These are phyloP conservation scores for Podotricha telesiphe DNA, from an alignment of 2,888 invertebrate species.

Conservation along the genomic window DNA sequence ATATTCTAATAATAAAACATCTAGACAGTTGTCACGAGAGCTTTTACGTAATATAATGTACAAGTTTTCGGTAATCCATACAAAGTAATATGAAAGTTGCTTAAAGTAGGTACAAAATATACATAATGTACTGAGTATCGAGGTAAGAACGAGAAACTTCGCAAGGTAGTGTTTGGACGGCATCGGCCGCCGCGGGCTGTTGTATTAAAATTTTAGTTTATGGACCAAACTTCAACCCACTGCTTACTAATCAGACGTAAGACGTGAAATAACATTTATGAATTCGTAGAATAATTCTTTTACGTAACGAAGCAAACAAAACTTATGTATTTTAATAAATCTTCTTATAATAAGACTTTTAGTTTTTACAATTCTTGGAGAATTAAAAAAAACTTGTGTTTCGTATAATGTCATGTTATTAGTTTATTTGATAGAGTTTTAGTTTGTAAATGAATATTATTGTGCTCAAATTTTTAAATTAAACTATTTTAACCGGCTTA, in stretches of 20 bases:
- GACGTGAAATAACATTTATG: constrained; percentile 5
- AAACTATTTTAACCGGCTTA: no score
- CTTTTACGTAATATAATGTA: background rate
- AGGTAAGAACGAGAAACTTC: background rate
- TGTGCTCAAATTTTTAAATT: no score
- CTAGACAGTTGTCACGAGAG: background rate
- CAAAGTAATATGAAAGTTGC: background rate
- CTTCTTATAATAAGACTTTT: no score
- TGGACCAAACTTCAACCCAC: background rate
- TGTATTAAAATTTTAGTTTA: constrained; percentile 8
- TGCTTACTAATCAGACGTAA: background rate
- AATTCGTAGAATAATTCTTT: background rate
- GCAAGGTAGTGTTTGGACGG: background rate
- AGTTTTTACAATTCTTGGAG: no score
- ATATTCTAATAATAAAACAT: no score
- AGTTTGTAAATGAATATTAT: no score
- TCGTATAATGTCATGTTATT: no score
- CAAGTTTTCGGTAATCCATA: background rate
- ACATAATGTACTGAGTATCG: constrained; percentile 8
- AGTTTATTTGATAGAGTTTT: no score
- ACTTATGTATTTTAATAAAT: no score
- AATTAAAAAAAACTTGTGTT: no score
- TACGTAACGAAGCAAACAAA: no score
- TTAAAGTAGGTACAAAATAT: constrained; percentile 5
- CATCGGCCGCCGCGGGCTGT: background rate